Evolutionary conservation across 2,113 vertebrate species (phyloP), one percentile per base, ranked within the genome.

Genomic region (Ginglymostoma cirratum): DNA sequence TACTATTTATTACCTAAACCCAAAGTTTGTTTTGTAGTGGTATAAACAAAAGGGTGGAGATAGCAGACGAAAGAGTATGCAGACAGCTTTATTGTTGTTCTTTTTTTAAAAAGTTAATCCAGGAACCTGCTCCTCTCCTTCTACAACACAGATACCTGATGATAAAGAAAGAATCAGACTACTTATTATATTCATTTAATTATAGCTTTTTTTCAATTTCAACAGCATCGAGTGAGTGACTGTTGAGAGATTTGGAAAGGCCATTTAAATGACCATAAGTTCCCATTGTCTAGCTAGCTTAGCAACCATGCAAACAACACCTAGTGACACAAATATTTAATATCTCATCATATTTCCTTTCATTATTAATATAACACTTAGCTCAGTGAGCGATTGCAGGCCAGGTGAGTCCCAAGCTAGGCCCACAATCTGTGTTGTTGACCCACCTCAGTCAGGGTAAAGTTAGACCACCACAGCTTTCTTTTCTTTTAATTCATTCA

Each of bases 11-110:
- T 55, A 90, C 87, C 52, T 34, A 65, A 55, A 90, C 52, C 52
- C 87, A 90, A 34, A 61, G 87, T 34, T 90, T 90, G n/a, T 83
- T 83, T 83, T 83, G 80, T 42, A 34, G 87, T 61, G 15, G 52
- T 61, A 55, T 90, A 90, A 90, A 90, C 52, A 90, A 90, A 61
- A 90, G 87, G 87, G 87, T 61, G 87, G 86, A 90, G 55, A 65
- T 61, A 52, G 52, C 87, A 90, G 87, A 90, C 87, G 61, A 90
- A 90, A 61, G 87, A 90, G 48, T 89, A 30, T 90, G 48, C 52
- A 90, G 87, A 90, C 52, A 61, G 87, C 61, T 90, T 90, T 30
- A 61, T 90, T 65, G 34, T 3, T 90, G 87, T 90, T 89, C 24
- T 15, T 15, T 90, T 61, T 90, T 90, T 55, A 0, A 61, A 12